Conservation (phyloP, 1,140 invertebrate species). For the Heliothis virescens region DNA sequence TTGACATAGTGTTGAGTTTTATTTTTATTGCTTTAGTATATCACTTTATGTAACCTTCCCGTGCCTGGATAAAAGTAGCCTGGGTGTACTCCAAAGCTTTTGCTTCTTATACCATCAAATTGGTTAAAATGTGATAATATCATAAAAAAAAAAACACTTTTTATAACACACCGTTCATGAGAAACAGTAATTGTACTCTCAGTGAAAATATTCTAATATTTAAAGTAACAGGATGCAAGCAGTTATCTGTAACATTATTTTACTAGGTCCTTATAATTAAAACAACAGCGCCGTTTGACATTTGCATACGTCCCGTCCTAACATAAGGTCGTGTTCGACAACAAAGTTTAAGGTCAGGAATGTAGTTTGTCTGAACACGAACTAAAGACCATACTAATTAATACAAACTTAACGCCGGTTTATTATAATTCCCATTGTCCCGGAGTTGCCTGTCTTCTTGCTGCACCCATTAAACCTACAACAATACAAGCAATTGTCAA, state of each 20-base stretch:
- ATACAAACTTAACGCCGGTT: constrained; percentile 33
- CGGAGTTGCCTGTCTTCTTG: constrained; percentile 9
- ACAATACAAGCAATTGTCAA: not conserved
- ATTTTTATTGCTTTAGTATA: not conserved
- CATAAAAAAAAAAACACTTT: not conserved
- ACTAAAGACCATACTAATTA: constrained; percentile 32
- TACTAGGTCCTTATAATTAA: not conserved
- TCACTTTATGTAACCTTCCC: no score
- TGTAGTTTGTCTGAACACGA: not conserved
- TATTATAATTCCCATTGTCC: constrained; percentile 46
- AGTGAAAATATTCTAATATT: no score
- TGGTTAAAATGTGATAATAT: no score
- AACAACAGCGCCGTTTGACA: not conserved
- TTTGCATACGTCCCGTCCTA: not conserved
- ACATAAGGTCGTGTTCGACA: not conserved
- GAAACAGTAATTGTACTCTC: not conserved
- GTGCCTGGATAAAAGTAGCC: no score
- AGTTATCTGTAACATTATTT: no score
- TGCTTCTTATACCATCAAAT: no score
- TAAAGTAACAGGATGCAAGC: no score
- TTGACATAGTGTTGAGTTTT: constrained; percentile 11
- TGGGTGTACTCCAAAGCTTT: no score
- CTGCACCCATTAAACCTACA: not conserved
- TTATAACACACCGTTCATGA: not conserved
- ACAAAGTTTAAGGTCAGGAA: constrained; percentile 7